Conservation (phyloP, 1,140 invertebrate genomes). For the Coenobita brevimanus region DNA sequence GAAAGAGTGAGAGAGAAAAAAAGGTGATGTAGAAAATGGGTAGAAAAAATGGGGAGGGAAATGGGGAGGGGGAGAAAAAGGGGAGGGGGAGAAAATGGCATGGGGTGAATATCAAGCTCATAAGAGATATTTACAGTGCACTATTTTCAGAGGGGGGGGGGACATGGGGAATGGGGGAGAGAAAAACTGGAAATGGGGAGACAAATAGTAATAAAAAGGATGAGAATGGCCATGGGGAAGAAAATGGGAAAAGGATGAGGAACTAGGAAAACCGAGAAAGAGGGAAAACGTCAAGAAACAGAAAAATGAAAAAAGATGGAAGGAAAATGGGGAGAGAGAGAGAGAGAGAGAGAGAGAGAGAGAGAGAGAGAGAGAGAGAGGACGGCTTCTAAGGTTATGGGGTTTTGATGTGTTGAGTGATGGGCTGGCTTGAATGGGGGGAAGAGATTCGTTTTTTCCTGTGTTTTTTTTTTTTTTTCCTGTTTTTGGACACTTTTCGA, state of each 20-base stretch:
- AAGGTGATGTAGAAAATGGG: background rate
- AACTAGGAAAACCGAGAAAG: background rate
- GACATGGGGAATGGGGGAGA: background rate
- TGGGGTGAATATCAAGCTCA: no score
- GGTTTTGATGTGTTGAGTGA: no score
- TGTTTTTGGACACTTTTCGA: no score
- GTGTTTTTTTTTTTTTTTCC: no score
- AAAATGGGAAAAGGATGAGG: background rate
- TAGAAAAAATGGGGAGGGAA: background rate
- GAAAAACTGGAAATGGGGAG: background rate
- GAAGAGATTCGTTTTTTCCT: no score
- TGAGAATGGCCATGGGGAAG: background rate
- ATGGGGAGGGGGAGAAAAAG: background rate
- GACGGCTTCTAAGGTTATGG: no score
- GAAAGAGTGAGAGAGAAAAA: background rate
- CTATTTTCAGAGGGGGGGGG: no score
- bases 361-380: background rate
- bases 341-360: conserved; percentile 22
- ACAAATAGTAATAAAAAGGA: background rate
- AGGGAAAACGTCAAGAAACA: background rate
- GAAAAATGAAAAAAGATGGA: background rate
- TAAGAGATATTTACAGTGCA: no score
- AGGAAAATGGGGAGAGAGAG: conserved; percentile 6
- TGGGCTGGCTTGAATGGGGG: no score
- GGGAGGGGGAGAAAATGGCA: background rate